Percentiles rank a stretch among this genome's conserved stretches.
phyloP scores from a whole-genome alignment of 2,113 vertebrate genomes.

The Aegotheles bennettii region DNA sequence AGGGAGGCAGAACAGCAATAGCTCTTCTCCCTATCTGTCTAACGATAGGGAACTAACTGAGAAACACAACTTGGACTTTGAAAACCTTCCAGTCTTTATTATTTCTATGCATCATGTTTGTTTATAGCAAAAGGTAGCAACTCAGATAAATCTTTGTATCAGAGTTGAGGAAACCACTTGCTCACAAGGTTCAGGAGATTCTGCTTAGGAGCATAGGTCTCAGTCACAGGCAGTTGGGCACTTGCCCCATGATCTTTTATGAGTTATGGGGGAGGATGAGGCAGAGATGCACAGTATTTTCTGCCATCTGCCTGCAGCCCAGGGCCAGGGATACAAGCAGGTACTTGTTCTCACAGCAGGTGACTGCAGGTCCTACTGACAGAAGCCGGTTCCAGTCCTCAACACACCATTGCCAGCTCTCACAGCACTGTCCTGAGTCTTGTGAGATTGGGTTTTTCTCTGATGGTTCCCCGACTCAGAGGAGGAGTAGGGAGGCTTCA shows the following conservation, averaged over 20 bases:
- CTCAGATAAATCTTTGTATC: background rate
- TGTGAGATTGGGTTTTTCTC: background rate
- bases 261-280: background rate
- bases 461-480: background rate
- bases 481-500: background rate
- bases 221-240: background rate
- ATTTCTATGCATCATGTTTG: background rate
- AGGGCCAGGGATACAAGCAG: background rate
- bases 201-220: background rate
- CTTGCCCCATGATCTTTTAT: background rate
- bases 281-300: background rate
- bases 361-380: background rate
- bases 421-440: background rate
- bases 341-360: background rate
- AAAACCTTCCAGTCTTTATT: slow-evolving; percentile 2
- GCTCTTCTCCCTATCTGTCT: background rate
- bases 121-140: background rate
- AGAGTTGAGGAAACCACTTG: background rate
- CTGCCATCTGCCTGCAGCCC: background rate
- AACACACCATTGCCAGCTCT: background rate
- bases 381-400: background rate
- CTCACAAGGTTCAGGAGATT: background rate
- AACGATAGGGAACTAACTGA: background rate
- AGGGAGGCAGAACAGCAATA: background rate
- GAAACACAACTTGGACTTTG: background rate